A percentile compares a stretch with the other conserved stretches of the same genome.
Evolutionary conservation across 2,888 invertebrate species (phyloP).

Genomic region (Pseudeuparius sepicola): DNA sequence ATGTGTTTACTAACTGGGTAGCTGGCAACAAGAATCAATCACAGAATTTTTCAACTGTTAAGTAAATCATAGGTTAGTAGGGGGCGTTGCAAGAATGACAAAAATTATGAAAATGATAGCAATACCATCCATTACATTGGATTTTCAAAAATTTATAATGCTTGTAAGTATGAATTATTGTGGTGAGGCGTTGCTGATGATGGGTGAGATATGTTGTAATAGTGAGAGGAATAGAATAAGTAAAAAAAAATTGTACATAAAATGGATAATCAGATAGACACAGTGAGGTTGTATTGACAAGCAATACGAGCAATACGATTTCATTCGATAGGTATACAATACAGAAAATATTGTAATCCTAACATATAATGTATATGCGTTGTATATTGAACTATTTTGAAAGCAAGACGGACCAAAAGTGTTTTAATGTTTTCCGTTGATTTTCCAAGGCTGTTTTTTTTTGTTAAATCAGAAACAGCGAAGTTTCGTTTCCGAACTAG

Average conservation of each 20-base stretch:
- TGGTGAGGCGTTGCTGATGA: constrained; percentile 17
- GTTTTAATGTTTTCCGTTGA: constrained; percentile 8
- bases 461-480: no score
- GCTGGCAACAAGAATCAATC: constrained; percentile 71
- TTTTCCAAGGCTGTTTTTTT: constrained; percentile 7
- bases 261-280: constrained; percentile 34
- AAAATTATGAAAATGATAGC: constrained; percentile 26
- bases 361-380: constrained; percentile 27
- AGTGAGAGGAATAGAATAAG: constrained; percentile 30
- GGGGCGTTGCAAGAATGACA: constrained; percentile 22
- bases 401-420: constrained; percentile 25
- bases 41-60: constrained; percentile 71
- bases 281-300: constrained; percentile 36
- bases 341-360: constrained; percentile 31
- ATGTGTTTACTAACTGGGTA: constrained; percentile 86
- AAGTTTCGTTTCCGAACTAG: no score
- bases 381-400: constrained; percentile 25
- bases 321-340: constrained; percentile 27
- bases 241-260: constrained; percentile 32
- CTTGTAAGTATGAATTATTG: constrained; percentile 22
- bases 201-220: constrained; percentile 27
- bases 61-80: constrained; percentile 56
- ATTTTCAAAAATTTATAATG: constrained; percentile 22
- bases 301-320: constrained; percentile 37
- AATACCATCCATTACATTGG: constrained; percentile 28